phyloP scores from a whole-genome alignment of 2,888 invertebrate species.

The Gari tellinella region DNA sequence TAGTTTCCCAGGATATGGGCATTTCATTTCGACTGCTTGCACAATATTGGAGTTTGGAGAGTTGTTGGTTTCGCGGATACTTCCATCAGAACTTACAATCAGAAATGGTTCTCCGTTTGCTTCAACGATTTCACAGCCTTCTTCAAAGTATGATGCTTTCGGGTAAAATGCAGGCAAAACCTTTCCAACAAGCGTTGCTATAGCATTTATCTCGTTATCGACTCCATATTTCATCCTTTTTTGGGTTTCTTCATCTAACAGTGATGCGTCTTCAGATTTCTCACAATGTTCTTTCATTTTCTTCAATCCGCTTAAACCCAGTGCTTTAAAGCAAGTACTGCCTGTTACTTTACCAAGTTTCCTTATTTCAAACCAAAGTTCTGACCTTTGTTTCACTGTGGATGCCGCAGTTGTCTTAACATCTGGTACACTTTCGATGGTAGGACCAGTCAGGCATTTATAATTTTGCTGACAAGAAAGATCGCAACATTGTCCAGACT shows the following conservation, averaged over 20 bases:
- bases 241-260: not conserved
- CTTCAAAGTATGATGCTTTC: conserved; percentile 4
- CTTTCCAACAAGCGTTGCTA: conserved; percentile 19
- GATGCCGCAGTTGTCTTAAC: not conserved
- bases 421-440: not conserved
- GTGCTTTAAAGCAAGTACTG: conserved; percentile 6
- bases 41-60: not conserved
- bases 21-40: conserved; percentile 32
- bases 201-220: conserved; percentile 21
- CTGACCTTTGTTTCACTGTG: conserved; percentile 6
- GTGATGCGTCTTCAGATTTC: not conserved
- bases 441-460: too few species aligned
- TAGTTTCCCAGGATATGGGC: conserved; percentile 38
- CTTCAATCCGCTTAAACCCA: conserved; percentile 19
- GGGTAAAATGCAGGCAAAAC: conserved; percentile 19
- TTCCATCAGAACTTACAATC: conserved; percentile 46
- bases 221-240: conserved; percentile 17
- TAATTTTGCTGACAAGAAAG: conserved; percentile 1
- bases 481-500: not conserved
- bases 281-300: conserved; percentile 1
- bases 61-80: conserved; percentile 5
- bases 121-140: conserved; percentile 48
- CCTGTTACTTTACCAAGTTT: conserved; percentile 17
- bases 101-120: too few species aligned
- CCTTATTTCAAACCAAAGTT: conserved; percentile 3